Percentiles rank a stretch among this genome's conserved stretches.
Evolutionary conservation across 2,113 vertebrate species (phyloP).

Genomic region (Elephantulus edwardii): DNA sequence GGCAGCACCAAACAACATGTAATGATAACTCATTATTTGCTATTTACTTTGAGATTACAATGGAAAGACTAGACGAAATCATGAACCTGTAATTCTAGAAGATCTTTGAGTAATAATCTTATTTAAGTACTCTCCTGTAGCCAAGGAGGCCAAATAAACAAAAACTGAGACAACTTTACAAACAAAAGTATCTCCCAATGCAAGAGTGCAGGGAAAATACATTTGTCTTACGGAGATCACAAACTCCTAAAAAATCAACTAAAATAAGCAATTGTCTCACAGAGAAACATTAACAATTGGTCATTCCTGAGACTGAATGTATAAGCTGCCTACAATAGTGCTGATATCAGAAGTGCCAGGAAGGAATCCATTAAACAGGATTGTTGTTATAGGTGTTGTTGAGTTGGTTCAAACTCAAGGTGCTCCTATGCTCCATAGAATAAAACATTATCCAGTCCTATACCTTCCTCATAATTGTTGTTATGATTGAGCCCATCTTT

Average conservation of each 20-base stretch:
- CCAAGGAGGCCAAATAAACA: neutral
- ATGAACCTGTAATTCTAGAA: neutral
- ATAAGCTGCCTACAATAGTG: neutral
- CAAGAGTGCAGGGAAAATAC: neutral
- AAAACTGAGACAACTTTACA: neutral
- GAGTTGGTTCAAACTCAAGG: neutral
- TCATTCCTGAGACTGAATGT: neutral
- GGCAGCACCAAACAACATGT: too few relatives aligned
- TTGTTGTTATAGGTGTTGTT: neutral
- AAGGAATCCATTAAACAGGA: neutral
- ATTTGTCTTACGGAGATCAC: neutral
- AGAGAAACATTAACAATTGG: neutral
- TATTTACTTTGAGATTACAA: neutral
- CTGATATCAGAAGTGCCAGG: accelerated
- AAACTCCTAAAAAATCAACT: neutral
- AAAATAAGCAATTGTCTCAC: neutral
- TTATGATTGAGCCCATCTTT: neutral
- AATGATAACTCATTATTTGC: neutral
- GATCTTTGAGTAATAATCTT: neutral
- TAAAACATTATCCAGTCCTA: neutral
- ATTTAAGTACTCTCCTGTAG: neutral
- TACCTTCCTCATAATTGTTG: neutral
- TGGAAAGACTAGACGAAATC: neutral
- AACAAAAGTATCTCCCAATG: neutral
- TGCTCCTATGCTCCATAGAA: neutral